Conservation (phyloP, 2,113 vertebrate genomes). For the Aix galericulata region DNA sequence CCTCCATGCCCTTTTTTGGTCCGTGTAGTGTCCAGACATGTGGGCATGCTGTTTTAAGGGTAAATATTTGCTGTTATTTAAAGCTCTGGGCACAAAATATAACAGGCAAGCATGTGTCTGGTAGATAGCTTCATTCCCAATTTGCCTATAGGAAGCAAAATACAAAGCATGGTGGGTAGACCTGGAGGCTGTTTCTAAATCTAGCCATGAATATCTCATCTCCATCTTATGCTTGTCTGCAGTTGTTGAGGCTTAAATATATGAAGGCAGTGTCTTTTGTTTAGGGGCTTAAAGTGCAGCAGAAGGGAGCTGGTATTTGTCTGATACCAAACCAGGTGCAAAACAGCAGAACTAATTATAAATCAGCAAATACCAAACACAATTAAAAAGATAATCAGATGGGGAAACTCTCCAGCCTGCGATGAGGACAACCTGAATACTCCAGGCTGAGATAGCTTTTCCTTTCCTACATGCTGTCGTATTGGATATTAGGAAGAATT, state of each 20-base stretch:
- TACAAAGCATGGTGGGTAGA: background rate
- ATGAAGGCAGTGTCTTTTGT: background rate
- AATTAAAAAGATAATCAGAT: background rate
- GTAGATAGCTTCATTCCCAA: background rate
- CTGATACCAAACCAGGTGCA: background rate
- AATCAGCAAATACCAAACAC: background rate
- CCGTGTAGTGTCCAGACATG: background rate
- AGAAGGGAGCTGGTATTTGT: background rate
- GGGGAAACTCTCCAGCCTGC: background rate
- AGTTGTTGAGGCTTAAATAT: background rate
- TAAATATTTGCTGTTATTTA: background rate
- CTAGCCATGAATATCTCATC: background rate
- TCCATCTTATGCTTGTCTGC: background rate
- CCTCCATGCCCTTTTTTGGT: rapidly evolving
- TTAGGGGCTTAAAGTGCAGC: background rate
- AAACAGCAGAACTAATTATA: background rate
- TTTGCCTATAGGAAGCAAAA: background rate
- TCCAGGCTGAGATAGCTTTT: background rate
- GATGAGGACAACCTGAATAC: background rate
- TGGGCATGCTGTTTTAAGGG: background rate
- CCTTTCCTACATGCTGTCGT: background rate
- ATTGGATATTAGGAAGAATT: background rate
- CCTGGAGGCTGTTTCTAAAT: background rate
- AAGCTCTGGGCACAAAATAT: background rate
- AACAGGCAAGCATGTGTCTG: rapidly evolving